Evolutionary conservation across 2,888 invertebrate genomes (phyloP), one percentile per base, ranked within the genome.

Genomic region (Apotomis betuletana): DNA sequence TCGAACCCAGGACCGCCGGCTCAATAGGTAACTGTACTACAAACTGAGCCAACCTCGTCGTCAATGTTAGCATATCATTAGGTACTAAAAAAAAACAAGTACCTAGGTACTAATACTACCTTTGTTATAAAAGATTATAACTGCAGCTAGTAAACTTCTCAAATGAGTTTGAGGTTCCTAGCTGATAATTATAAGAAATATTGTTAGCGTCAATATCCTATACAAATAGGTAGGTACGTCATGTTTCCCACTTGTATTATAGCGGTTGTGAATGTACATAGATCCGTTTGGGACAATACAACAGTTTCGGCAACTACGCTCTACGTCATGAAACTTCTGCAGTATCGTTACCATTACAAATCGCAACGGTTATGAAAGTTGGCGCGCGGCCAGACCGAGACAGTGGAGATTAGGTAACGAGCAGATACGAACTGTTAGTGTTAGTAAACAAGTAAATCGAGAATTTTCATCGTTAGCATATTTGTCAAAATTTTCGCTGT

Each of bases 281-380:
- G 70, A 38, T 57, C 57, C 49, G 55, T 51, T 61, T 27, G 59
- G 52, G 54, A 65, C 58, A 67, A 41, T 27, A 27, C 57, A 27
- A 59, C 62, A 62, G 67, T 62, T 62, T 41, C 62, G 67, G 57
- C 71, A 67, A 72, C 67, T 67, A 72, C 67, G 61, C 51, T 41
- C 49, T 58, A 67, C 41, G 67, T 62, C 67, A 55, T 36, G 70
- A 68, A 74, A 74, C 64, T 71, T 41, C 62, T 15, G 54, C 46
- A 59, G 67, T 68, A 68, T 70, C 74, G 70, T 74, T 74, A 74
- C 70, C 70, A 71, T 74, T 68, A 68, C 74, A 68, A 74, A 71
- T 74, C 74, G 74, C 27, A 67, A 65, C 67, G 57, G 74, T 74
- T 74, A 74, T 74, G 70, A 68, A 62, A 70, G 44, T 69, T 74